Percentiles rank a stretch among this genome's conserved stretches.
phyloP scores from a whole-genome alignment of 64 coral and sea anemone species.

The Cladopsammia gracilis region DNA sequence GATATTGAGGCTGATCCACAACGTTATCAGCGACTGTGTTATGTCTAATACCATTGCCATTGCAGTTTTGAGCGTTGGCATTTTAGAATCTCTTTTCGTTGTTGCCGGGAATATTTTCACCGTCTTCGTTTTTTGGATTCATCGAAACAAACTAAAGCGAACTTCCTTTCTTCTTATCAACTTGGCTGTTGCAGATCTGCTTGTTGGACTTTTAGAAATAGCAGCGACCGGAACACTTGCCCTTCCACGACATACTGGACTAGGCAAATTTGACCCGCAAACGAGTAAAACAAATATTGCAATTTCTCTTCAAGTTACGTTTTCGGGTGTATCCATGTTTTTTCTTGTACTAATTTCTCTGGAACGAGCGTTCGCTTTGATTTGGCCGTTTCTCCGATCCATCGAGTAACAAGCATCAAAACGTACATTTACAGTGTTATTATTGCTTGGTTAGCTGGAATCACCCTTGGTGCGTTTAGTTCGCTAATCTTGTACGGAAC shows the following conservation, averaged over 20 bases:
- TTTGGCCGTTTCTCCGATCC: not conserved
- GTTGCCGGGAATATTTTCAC: not conserved
- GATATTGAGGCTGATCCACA: too few relatives aligned
- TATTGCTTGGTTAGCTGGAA: not conserved
- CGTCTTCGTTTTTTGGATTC: constrained; percentile 6
- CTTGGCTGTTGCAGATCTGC: not conserved
- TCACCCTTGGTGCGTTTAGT: not conserved
- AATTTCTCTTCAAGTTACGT: not conserved
- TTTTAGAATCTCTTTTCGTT: not conserved
- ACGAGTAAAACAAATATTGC: not conserved
- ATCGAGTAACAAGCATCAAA: not conserved
- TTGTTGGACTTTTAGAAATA: not conserved
- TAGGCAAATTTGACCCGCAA: too few relatives aligned
- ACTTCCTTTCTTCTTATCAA: constrained; percentile 17
- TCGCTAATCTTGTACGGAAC: not conserved
- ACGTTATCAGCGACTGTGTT: too few relatives aligned
- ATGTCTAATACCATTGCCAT: not conserved
- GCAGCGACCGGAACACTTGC: not conserved
- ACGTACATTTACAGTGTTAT: not conserved
- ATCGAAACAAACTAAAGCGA: constrained; percentile 16
- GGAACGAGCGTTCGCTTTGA: not conserved
- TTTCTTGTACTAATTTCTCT: not conserved
- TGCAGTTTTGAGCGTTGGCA: not conserved
- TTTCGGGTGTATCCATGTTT: not conserved
- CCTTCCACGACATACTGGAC: not conserved